These are phyloP conservation scores for Muricea muricata DNA, from an alignment of 92 coral and sea anemone species.

Conservation along the genomic window DNA sequence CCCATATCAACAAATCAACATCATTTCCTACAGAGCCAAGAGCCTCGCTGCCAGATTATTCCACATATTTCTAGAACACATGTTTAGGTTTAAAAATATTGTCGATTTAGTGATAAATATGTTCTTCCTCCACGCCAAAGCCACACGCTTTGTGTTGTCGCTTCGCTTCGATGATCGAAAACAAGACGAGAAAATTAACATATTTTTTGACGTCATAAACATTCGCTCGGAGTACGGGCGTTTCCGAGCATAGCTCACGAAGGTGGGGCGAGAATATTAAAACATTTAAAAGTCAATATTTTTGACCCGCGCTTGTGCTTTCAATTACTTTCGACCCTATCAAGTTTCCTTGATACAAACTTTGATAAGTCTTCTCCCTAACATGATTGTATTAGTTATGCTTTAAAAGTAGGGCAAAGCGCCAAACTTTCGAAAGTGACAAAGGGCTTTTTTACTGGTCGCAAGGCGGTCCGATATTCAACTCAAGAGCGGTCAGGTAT, in stretches of 20 bases:
- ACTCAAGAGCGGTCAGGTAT: too few relatives aligned
- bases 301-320: neutral
- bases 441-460: neutral
- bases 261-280: neutral
- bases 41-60: neutral
- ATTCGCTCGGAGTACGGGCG: neutral
- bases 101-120: neutral
- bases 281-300: neutral
- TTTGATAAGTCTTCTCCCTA: neutral
- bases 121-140: constrained; percentile 13
- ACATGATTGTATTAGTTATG: neutral
- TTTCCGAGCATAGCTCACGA: constrained; percentile 15
- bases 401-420: neutral
- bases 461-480: neutral
- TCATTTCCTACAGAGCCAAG: neutral
- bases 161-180: constrained; percentile 24
- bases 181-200: constrained; percentile 30
- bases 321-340: neutral
- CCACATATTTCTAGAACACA: neutral
- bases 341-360: neutral
- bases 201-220: constrained; percentile 40
- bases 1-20: neutral
- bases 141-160: constrained; percentile 14
- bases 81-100: neutral
- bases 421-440: neutral